A percentile compares a stretch with the other conserved stretches of the same genome.
These are phyloP conservation scores for Ellobium chinense DNA, from an alignment of 2,888 invertebrate species.

Conservation along the genomic window DNA sequence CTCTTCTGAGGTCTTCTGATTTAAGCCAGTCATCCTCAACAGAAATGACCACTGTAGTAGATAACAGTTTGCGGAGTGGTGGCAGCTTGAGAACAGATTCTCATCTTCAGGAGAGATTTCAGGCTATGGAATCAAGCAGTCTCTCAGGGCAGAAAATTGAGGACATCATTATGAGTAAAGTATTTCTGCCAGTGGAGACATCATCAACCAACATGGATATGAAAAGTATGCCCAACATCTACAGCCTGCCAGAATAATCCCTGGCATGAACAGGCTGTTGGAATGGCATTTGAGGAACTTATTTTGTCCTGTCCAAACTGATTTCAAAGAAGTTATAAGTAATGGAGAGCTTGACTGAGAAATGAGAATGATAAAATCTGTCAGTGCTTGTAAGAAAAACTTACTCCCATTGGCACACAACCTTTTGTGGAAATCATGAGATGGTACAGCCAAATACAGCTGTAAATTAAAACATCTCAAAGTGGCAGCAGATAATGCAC, in stretches of 20 bases:
- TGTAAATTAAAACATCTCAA: too few species aligned
- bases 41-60: background rate
- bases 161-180: constrained; percentile 51
- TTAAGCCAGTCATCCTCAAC: constrained; percentile 31
- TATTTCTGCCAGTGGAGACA: constrained; percentile 42
- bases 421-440: too few species aligned
- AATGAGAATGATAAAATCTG: too few species aligned
- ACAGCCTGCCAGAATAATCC: background rate
- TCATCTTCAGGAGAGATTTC: constrained; percentile 43
- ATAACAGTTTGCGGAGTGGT: background rate
- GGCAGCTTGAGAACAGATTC: constrained; percentile 2
- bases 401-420: too few species aligned
- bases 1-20: background rate
- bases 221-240: background rate
- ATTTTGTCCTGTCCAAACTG: too few species aligned
- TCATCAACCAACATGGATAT: background rate
- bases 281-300: too few species aligned
- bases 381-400: too few species aligned
- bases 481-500: too few species aligned
- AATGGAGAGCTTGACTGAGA: too few species aligned
- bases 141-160: constrained; percentile 41
- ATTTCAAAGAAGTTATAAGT: too few species aligned
- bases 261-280: too few species aligned
- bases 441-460: too few species aligned
- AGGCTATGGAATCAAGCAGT: constrained; percentile 31